Evolutionary conservation across 2,113 vertebrate species (phyloP).

Genomic region (Misgurnus anguillicaudatus): DNA sequence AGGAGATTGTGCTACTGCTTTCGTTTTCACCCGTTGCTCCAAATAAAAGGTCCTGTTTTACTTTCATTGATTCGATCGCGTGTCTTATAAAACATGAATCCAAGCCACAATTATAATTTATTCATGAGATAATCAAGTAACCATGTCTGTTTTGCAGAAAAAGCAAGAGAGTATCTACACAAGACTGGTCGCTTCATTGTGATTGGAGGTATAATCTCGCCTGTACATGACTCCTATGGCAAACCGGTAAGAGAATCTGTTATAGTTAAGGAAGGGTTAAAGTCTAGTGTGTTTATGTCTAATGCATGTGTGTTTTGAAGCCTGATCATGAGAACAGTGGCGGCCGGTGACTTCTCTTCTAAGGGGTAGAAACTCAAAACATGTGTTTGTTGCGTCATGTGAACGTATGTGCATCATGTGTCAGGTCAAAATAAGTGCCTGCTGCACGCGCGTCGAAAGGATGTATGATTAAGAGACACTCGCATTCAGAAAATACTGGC

Average conservation of each 20-base stretch:
- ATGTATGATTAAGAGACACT: no score
- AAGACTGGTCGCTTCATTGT: constrained; percentile 95
- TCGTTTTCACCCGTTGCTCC: neutral
- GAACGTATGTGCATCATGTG: no score
- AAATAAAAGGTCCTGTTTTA: neutral
- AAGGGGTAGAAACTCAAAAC: no score
- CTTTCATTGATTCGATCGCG: neutral
- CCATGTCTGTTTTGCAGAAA: constrained; percentile 74
- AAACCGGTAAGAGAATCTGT: constrained; percentile 81
- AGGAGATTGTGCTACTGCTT: neutral
- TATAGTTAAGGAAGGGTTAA: neutral
- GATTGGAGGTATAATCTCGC: constrained; percentile 96
- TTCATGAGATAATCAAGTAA: neutral
- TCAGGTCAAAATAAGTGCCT: no score
- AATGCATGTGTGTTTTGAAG: no score
- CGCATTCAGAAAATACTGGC: no score
- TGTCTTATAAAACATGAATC: neutral
- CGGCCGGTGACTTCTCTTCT: no score
- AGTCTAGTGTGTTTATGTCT: neutral
- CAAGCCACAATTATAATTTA: neutral
- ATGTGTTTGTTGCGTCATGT: no score
- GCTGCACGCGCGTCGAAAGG: no score
- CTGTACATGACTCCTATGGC: constrained; percentile 95
- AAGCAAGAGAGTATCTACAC: constrained; percentile 94
- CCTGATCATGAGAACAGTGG: no score